These are phyloP conservation scores for Torymus auratus DNA, from an alignment of 2,888 invertebrate genomes.

Conservation along the genomic window DNA sequence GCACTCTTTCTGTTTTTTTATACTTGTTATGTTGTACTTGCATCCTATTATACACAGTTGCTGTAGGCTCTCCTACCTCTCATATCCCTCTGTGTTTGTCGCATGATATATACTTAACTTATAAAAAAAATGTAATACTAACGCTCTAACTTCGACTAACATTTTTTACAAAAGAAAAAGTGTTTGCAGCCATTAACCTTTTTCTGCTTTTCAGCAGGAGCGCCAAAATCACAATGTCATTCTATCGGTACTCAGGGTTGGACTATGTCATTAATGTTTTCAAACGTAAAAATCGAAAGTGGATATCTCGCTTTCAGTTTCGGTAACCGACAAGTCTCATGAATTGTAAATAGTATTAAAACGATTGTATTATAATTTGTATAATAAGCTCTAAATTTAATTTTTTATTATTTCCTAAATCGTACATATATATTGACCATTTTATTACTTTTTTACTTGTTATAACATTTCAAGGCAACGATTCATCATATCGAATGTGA, in stretches of 20 bases:
- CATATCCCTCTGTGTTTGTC: slow-evolving; percentile 66
- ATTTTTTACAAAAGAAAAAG: slow-evolving; percentile 6
- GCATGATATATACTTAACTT: slow-evolving; percentile 64
- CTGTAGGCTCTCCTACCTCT: slow-evolving; percentile 39
- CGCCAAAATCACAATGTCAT: slow-evolving; percentile 32
- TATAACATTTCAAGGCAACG: too few species aligned
- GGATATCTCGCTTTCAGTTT: too few species aligned
- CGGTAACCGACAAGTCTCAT: too few species aligned
- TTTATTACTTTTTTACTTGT: too few species aligned
- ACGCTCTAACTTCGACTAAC: slow-evolving; percentile 71
- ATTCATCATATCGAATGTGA: too few species aligned
- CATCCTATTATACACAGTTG: slow-evolving; percentile 22
- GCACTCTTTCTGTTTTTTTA: slow-evolving; percentile 25
- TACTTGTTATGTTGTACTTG: slow-evolving; percentile 23
- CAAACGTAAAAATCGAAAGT: background rate
- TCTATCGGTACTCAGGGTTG: slow-evolving; percentile 40
- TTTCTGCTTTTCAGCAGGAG: slow-evolving; percentile 53
- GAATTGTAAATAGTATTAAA: too few species aligned
- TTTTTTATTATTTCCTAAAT: too few species aligned
- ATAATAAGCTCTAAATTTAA: too few species aligned
- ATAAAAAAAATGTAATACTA: slow-evolving; percentile 61
- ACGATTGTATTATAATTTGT: too few species aligned
- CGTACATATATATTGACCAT: too few species aligned
- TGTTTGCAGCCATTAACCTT: slow-evolving; percentile 38
- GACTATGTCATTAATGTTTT: slow-evolving; percentile 9